These are phyloP conservation scores for Podarcis muralis DNA, from an alignment of 2,113 vertebrate species.

Conservation along the genomic window DNA sequence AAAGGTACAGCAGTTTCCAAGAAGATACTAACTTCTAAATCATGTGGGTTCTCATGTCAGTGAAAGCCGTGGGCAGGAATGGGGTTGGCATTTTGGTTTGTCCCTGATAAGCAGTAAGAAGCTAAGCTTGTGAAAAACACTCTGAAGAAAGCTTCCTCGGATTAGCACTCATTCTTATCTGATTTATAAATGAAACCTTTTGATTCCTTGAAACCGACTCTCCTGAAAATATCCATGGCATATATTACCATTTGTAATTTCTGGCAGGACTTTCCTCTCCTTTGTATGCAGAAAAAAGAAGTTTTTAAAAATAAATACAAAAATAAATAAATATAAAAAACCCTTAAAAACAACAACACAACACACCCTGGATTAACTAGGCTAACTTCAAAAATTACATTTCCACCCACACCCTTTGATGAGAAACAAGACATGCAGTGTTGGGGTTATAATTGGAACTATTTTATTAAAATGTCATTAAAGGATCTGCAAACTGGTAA, in stretches of 20 bases:
- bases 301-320: not conserved
- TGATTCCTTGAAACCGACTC: not conserved
- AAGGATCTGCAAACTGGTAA: no score
- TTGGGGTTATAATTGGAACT: no score
- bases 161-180: constrained; percentile 14
- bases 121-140: not conserved
- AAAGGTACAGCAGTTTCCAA: not conserved
- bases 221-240: not conserved
- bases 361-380: no score
- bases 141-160: not conserved
- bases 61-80: not conserved
- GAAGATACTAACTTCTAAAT: constrained; percentile 1
- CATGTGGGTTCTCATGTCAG: not conserved
- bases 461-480: no score
- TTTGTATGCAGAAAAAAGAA: not conserved
- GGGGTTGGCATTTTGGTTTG: constrained; percentile 1
- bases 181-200: not conserved
- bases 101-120: constrained; percentile 3
- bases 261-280: not conserved
- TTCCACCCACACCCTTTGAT: no score
- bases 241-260: not conserved
- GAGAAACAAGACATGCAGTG: no score
- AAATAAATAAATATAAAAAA: not conserved
- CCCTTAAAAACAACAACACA: no score
- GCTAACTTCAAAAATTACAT: no score